Conservation (phyloP, 2,113 vertebrate genomes). For the Plotosus lineatus region DNA sequence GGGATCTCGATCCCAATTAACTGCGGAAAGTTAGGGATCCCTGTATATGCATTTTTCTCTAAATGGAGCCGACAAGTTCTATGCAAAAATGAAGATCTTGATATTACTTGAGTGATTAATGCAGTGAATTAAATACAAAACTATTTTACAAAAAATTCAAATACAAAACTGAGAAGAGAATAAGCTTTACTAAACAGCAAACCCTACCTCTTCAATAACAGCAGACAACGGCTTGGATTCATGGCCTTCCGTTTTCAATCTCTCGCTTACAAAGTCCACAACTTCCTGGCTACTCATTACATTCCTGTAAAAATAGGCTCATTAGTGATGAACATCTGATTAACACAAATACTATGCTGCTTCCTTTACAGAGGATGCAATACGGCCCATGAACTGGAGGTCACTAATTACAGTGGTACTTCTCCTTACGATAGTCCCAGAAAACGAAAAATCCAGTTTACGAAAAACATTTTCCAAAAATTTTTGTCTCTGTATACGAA, state of each 20-base stretch:
- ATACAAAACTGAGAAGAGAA: neutral
- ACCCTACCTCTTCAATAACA: constrained; percentile 90
- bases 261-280: constrained; percentile 92
- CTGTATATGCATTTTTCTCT: neutral
- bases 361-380: neutral
- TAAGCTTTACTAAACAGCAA: neutral
- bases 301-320: constrained; percentile 76
- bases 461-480: no score
- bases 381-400: neutral
- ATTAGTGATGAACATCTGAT: neutral
- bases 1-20: no score
- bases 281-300: constrained; percentile 99
- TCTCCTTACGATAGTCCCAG: no score
- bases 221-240: constrained; percentile 80
- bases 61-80: neutral
- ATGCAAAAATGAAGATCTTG: no score
- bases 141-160: neutral
- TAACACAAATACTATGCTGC: neutral
- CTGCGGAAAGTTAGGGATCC: no score
- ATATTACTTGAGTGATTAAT: neutral
- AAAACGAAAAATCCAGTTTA: no score
- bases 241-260: constrained; percentile 82
- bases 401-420: no score
- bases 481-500: no score
- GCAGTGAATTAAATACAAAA: neutral